Conservation (phyloP, 2,888 invertebrate species). For the Peribatodes rhomboidaria region DNA sequence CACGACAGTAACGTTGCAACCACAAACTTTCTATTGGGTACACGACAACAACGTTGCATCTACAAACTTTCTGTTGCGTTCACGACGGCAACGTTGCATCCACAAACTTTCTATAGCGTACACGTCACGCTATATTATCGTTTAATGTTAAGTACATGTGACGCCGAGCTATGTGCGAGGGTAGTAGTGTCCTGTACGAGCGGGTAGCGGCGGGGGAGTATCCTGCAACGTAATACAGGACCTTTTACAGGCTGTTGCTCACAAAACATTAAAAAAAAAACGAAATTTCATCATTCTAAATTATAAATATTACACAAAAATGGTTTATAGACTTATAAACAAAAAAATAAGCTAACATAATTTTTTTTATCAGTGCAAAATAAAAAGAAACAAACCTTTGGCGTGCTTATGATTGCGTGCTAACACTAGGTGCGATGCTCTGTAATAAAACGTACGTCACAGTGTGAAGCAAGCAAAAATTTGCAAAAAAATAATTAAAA, state of each 20-base stretch:
- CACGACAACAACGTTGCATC: not conserved
- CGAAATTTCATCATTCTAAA: too few species aligned
- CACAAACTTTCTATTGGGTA: slow-evolving; percentile 24
- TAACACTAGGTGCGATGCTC: slow-evolving; percentile 77
- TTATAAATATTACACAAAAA: too few species aligned
- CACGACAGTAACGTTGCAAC: slow-evolving; percentile 25
- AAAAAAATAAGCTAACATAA: not conserved
- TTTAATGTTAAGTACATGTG: slow-evolving; percentile 28
- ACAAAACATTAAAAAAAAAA: too few species aligned
- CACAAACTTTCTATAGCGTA: too few species aligned
- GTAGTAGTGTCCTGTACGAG: slow-evolving; percentile 80
- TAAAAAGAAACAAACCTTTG: slow-evolving; percentile 62
- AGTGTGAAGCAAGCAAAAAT: slow-evolving; percentile 42
- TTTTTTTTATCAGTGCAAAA: slow-evolving; percentile 57
- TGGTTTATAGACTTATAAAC: not conserved
- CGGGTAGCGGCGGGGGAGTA: slow-evolving; percentile 81
- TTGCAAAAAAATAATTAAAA: slow-evolving; percentile 17
- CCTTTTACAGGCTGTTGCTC: too few species aligned
- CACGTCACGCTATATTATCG: slow-evolving; percentile 13
- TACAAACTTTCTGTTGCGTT: not conserved
- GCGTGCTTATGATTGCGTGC: slow-evolving; percentile 66
- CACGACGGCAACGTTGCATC: not conserved
- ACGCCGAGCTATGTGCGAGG: slow-evolving; percentile 76
- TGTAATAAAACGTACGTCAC: slow-evolving; percentile 66
- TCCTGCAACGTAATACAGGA: slow-evolving; percentile 63